Evolutionary conservation across 2,888 invertebrate species (phyloP), one percentile per base, ranked within the genome.

Genomic region (Trachelus iudaicus): DNA sequence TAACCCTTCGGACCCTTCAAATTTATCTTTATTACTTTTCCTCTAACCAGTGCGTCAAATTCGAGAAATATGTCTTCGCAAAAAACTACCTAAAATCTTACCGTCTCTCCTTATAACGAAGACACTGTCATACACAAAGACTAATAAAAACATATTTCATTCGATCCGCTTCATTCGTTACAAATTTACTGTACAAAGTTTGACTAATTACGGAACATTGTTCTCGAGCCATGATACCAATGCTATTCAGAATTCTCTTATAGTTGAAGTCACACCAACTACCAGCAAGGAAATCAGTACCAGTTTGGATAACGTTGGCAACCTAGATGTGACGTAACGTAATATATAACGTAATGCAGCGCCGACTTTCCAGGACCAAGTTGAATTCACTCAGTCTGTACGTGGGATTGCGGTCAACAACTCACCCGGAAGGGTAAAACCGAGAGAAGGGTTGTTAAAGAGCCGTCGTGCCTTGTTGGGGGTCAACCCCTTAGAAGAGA

Each of bases 361-460:
- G 34, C 35, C 69, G 34, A 75, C 34, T 35, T 23, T 30, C 74
- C 31, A n/a, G 74, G 37, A 34, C 23, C 74, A 35, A 37, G 74
- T 35, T 74, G 74, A 37, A 35, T 30, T 37, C 37, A 30, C 34
- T 74, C 77, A 75, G 79, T 77, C 81, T 80, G 81, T 83, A 81
- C 79, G 82, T 83, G 83, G 85, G 81, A 85, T 85, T 86, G 84
- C 86, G 87, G 86, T 86, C 85, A 86, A 85, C 86, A 86, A 83
- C 82, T 81, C 82, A 81, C 78, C 77, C 76, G 80, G 82, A 83
- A 82, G 81, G 75, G 81, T 77, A 79, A 82, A 81, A 81, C 79
- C 77, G 78, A 78, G 81, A 78, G 80, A 83, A 82, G 80, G 80
- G 81, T 82, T 81, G 81, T 83, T 83, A 83, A 84, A 86, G 83